Conservation (phyloP, 2,888 invertebrate genomes). For the Macaria liturata region DNA sequence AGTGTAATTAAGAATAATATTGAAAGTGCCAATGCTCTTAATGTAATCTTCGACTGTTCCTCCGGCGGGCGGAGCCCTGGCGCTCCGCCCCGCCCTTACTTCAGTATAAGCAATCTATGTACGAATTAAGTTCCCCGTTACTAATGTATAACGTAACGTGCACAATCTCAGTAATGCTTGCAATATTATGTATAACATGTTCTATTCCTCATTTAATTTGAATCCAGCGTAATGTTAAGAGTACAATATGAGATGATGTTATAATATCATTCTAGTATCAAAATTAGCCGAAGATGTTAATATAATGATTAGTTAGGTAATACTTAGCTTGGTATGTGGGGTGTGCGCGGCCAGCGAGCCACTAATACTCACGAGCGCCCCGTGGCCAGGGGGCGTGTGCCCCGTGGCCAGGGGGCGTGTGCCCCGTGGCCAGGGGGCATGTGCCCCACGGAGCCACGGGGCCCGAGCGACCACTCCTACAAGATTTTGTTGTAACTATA, state of each 20-base stretch:
- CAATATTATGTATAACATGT: constrained; percentile 77
- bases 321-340: constrained; percentile 83
- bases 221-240: constrained; percentile 82
- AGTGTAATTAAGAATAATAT: constrained; percentile 82
- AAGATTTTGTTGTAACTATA: constrained; percentile 82
- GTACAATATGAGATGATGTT: constrained; percentile 83
- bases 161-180: constrained; percentile 84
- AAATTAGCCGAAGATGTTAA: constrained; percentile 84
- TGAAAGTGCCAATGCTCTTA: constrained; percentile 85
- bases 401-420: constrained; percentile 51
- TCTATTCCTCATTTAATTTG: constrained; percentile 77
- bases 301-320: constrained; percentile 82
- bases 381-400: constrained; percentile 40
- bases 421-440: constrained; percentile 52
- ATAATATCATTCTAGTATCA: constrained; percentile 82
- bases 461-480: constrained; percentile 58
- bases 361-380: no score
- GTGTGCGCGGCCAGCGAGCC: constrained; percentile 51
- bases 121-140: constrained; percentile 62
- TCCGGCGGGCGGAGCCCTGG: constrained; percentile 43
- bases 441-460: constrained; percentile 45
- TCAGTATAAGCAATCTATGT: constrained; percentile 70
- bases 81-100: constrained; percentile 42
- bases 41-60: constrained; percentile 82
- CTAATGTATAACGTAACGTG: constrained; percentile 71